A percentile compares a stretch with the other conserved stretches of the same genome.
Evolutionary conservation across 2,888 invertebrate genomes (phyloP).

Genomic region (Pristionchus fissidentatus): DNA sequence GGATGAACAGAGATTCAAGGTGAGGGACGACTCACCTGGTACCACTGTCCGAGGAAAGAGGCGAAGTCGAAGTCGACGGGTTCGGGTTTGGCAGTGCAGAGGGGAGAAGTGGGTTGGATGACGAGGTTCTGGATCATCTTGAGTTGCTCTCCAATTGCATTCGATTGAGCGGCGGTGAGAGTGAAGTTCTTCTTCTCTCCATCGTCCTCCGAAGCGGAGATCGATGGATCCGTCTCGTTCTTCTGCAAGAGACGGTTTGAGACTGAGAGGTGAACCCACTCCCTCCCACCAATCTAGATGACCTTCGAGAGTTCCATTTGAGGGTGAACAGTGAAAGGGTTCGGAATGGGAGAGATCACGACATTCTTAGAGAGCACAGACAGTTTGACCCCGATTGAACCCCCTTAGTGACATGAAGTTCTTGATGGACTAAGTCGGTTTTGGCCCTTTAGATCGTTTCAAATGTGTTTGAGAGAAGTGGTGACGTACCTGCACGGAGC

Average conservation of each 20-base stretch:
- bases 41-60: conserved; percentile 75
- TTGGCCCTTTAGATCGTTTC: too few relatives aligned
- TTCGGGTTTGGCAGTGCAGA: conserved; percentile 74
- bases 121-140: conserved; percentile 75
- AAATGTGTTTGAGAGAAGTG: neutral
- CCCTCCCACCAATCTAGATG: neutral
- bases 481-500: conserved; percentile 64
- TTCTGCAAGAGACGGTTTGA: conserved; percentile 50
- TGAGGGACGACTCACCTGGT: conserved; percentile 63
- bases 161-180: conserved; percentile 69
- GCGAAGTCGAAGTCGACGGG: conserved; percentile 73
- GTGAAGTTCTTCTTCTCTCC: conserved; percentile 57
- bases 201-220: conserved; percentile 22
- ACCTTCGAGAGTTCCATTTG: conserved; percentile 22
- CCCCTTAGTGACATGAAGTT: neutral
- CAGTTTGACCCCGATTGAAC: neutral
- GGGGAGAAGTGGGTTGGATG: conserved; percentile 74
- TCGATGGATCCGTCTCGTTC: conserved; percentile 58
- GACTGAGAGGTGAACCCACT: neutral
- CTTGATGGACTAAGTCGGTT: neutral
- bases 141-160: conserved; percentile 73
- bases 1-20: too few relatives aligned
- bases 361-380: conserved; percentile 22
- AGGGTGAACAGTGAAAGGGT: conserved; percentile 7
- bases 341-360: conserved; percentile 10